Base-by-base conservation (phyloP, 1,140 invertebrate genomes). In the Cydia fagiglandana region DNA sequence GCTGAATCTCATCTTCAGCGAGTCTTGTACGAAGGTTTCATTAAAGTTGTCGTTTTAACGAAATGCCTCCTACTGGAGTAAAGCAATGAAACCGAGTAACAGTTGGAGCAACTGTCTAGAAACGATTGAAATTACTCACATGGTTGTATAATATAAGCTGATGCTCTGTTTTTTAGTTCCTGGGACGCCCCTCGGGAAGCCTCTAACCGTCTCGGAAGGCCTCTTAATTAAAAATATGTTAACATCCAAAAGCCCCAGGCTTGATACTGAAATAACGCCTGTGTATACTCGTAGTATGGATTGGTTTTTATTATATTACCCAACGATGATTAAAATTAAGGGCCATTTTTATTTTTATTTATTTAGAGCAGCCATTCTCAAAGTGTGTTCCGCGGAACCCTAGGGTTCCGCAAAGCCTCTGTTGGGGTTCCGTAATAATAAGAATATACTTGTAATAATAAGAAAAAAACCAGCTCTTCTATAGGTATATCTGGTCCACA, bases 211-310 rank as follows among this genome's bases (percentile, higher is more conserved):
- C 66, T 38, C 66, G 38, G 9, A 17, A 41, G 24, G n/a, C 13
- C 34, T 70, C 34, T 70, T 70, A 70, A 70, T 70, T 70, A 64
- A 70, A 70, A 70, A 70, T 45, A n/a, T 38, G n/a, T 70, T 70
- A 38, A 70, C 38, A 70, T 34, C 38, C 12, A 70, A 20, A 24
- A 61, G 56, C 9, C n/a, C 56, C 9, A 56, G 17, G 56, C 17
- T 2, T 17, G n/a, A 56, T 56, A 56, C 53, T 56, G 15, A 56
- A 7, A 17, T 17, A 17, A 56, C n/a, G 15, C 53, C n/a, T n/a
- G n/a, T n/a, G n/a, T n/a, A n/a, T n/a, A n/a, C n/a, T n/a, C n/a
- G n/a, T n/a, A n/a, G 34, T 38, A 38, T 38, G 6, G 34, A 38
- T 38, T 38, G 6, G 34, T 7, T 38, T 6, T 4, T 30, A 30